phyloP scores from a whole-genome alignment of 2,888 invertebrate genomes.

The Temnothorax unifasciatus region DNA sequence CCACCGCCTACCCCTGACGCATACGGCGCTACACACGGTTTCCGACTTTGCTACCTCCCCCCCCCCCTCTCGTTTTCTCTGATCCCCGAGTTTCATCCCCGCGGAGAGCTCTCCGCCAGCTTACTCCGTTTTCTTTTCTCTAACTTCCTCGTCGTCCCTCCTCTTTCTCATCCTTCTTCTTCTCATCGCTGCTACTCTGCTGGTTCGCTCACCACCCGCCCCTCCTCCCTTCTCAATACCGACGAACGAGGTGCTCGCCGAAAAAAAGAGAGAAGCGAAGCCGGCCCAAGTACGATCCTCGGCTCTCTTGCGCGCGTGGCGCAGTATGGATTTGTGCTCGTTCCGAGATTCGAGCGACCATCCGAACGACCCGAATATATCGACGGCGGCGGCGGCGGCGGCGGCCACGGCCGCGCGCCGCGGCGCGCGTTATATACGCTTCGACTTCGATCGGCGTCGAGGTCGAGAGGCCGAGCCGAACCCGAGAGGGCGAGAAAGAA shows the following conservation, averaged over 20 bases:
- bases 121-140: constrained; percentile 36
- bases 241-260: constrained; percentile 10
- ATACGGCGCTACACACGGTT: constrained; percentile 39
- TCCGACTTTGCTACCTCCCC: constrained; percentile 30
- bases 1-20: constrained; percentile 19
- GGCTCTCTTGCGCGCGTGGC: constrained; percentile 45
- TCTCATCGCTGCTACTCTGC: neutral
- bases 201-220: neutral
- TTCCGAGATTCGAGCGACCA: constrained; percentile 58
- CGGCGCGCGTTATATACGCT: constrained; percentile 55
- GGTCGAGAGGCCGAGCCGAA: constrained; percentile 69
- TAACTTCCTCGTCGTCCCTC: constrained; percentile 21
- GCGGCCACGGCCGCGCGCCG: constrained; percentile 35
- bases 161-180: constrained; percentile 33
- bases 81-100: constrained; percentile 21
- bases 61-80: neutral
- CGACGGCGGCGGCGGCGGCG: constrained; percentile 41
- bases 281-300: constrained; percentile 57
- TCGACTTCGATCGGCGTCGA: constrained; percentile 66
- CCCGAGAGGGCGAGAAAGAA: constrained; percentile 65
- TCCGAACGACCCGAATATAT: constrained; percentile 65
- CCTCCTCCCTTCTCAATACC: neutral
- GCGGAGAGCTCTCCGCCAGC: constrained; percentile 29
- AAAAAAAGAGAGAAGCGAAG: constrained; percentile 53
- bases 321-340: constrained; percentile 61